phyloP scores from a whole-genome alignment of 1,140 invertebrate genomes.

The Calephelis nemesis region DNA sequence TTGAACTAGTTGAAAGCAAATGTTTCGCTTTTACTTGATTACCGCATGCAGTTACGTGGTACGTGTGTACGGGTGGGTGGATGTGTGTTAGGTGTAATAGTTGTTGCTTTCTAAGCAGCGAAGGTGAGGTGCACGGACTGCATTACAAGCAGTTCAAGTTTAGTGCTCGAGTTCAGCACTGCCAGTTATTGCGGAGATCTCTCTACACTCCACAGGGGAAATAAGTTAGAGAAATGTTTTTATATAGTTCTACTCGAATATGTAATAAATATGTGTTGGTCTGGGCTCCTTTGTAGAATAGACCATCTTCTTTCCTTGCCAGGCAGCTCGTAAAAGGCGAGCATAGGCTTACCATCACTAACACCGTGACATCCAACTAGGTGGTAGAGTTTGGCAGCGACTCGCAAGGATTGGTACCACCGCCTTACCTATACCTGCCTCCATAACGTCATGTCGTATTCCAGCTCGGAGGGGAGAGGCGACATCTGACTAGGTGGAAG shows the following conservation, averaged over 20 bases:
- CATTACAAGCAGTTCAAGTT: constrained; percentile 71
- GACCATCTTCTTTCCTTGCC: no score
- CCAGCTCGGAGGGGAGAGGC: no score
- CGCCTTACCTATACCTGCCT: no score
- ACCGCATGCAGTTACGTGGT: constrained; percentile 38
- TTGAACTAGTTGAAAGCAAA: constrained; percentile 19
- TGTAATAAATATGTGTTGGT: no score
- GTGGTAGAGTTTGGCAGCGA: no score
- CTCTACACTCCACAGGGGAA: constrained; percentile 6
- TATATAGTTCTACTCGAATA: not conserved
- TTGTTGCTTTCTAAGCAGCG: constrained; percentile 75
- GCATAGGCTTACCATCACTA: no score
- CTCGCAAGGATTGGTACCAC: no score
- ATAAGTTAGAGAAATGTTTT: not conserved
- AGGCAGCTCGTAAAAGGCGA: no score
- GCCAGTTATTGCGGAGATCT: constrained; percentile 66
- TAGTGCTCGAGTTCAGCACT: constrained; percentile 53
- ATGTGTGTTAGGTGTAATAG: constrained; percentile 62
- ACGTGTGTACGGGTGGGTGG: constrained; percentile 15
- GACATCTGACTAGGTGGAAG: no score
- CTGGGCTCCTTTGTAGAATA: no score
- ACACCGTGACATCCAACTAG: no score
- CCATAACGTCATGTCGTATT: no score
- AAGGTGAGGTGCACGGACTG: constrained; percentile 67
- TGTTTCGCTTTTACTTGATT: constrained; percentile 69